Percentiles rank a stretch among this genome's conserved stretches.
These are phyloP conservation scores for Parotia lawesii DNA, from an alignment of 2,113 vertebrate species.

Conservation along the genomic window DNA sequence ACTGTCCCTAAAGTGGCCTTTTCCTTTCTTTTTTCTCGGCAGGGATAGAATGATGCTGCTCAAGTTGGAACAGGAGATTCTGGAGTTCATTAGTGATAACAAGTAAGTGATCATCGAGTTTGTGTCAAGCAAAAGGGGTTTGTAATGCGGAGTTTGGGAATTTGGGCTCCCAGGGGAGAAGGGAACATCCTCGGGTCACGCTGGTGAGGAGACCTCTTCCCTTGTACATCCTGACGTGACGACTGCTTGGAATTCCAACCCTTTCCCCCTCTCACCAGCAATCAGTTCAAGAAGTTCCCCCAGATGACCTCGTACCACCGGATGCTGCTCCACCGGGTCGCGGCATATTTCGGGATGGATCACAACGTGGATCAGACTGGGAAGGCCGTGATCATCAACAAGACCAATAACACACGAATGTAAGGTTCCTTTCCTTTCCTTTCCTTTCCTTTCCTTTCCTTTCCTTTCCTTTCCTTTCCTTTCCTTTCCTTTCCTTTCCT, in stretches of 20 bases:
- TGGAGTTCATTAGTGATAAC: constrained; percentile 98
- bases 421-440: constrained; percentile 59
- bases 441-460: fast-evolving
- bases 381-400: constrained; percentile 99
- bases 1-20: background rate
- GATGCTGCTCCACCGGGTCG: constrained; percentile 97
- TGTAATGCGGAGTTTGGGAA: fast-evolving
- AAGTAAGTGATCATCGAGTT: constrained; percentile 78
- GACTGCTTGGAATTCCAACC: background rate
- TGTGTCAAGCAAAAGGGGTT: background rate
- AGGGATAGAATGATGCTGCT: constrained; percentile 99
- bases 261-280: constrained; percentile 72
- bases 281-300: constrained; percentile 99
- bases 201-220: background rate
- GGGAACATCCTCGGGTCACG: fast-evolving
- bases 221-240: fast-evolving
- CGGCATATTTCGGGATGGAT: constrained; percentile 99
- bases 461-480: background rate
- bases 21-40: constrained; percentile 7
- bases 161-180: background rate
- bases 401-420: constrained; percentile 97
- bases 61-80: constrained; percentile 99
- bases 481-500: too few relatives aligned
- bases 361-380: constrained; percentile 99
- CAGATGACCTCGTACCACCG: constrained; percentile 99